These are phyloP conservation scores for Cheilosia scutellata DNA, from an alignment of 2,888 invertebrate genomes.

Conservation along the genomic window DNA sequence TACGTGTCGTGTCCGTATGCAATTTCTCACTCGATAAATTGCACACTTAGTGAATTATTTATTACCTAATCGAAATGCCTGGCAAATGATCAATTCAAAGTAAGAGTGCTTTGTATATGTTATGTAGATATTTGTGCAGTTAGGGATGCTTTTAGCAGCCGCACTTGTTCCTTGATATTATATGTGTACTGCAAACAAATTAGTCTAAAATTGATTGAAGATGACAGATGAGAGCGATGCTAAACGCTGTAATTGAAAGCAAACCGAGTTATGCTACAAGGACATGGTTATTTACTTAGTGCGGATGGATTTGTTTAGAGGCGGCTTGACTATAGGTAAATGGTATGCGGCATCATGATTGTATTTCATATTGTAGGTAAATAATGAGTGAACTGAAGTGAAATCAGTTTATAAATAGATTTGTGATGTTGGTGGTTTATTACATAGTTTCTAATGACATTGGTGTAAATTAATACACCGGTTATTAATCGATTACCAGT, in stretches of 20 bases:
- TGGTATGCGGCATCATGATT: too few relatives aligned
- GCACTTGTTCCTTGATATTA: not conserved
- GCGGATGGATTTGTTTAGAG: not conserved
- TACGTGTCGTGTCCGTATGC: conserved; percentile 39
- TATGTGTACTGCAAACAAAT: conserved; percentile 8
- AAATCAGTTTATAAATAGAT: too few relatives aligned
- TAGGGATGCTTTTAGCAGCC: not conserved
- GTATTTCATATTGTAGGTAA: too few relatives aligned
- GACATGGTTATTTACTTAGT: conserved; percentile 11
- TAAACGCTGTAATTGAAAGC: conserved; percentile 28
- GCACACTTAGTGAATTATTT: conserved; percentile 52
- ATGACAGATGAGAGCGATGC: conserved; percentile 22
- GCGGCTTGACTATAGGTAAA: not conserved
- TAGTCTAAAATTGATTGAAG: conserved; percentile 27
- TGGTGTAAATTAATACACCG: too few relatives aligned
- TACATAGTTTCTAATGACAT: too few relatives aligned
- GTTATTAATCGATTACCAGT: too few relatives aligned
- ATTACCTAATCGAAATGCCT: conserved; percentile 53
- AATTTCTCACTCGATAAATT: conserved; percentile 54
- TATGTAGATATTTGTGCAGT: not conserved
- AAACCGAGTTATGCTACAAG: conserved; percentile 3
- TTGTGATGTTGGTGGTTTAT: too few relatives aligned
- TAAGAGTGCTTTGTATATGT: conserved; percentile 1
- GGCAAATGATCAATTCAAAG: conserved; percentile 50
- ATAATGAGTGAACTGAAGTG: too few relatives aligned